Evolutionary conservation across 2,797 vertebrate species (phyloP), one percentile per base, ranked within the genome.

Genomic region (Macropodus opercularis): DNA sequence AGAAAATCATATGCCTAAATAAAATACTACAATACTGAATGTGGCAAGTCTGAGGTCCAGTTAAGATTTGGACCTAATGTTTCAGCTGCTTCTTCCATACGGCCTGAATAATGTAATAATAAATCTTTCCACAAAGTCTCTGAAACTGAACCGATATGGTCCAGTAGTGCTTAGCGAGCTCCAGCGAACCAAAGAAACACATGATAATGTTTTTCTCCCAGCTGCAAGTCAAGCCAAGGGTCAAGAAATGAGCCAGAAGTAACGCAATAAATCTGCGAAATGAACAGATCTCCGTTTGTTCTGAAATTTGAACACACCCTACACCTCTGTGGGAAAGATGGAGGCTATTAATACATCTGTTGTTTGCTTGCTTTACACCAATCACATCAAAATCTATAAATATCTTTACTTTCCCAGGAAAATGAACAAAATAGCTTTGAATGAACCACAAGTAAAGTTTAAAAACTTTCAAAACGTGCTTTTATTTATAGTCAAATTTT

Each of bases 391-490:
- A 51, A 26, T 11, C 7, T 27, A 36, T 21, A 10, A 34, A 21
- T 19, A 4, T 6, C 18, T 18, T 22, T 32, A 5, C 13, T 5
- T 13, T 32, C 8, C 13, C 24, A 12, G 12, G 29, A 12, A 3
- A 31, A 56, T 23, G 22, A 19, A 58, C 6, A 63, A 49, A 29
- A 34, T 51, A 6, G 3, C 26, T 21, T 26, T 39, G 9, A 15
- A 71, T 23, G 13, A 15, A 66, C 55, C 70, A 90, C 76, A 91
- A 91, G 87, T 58, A 86, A 85, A 83, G 60, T 94, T 90, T 91
- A 82, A 95, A 96, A 96, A 95, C 71, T 92, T 92, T 93, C 91
- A 94, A 94, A 85, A 95, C 89, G 92, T 93, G 91, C 92, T 95
- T 93, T 97, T 97, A 96, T 96, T 98, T 90, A 88, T 91, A 91